Evolutionary conservation across 2,113 vertebrate genomes (phyloP), one percentile per base, ranked within the genome.

Genomic region (Centropus bengalensis): DNA sequence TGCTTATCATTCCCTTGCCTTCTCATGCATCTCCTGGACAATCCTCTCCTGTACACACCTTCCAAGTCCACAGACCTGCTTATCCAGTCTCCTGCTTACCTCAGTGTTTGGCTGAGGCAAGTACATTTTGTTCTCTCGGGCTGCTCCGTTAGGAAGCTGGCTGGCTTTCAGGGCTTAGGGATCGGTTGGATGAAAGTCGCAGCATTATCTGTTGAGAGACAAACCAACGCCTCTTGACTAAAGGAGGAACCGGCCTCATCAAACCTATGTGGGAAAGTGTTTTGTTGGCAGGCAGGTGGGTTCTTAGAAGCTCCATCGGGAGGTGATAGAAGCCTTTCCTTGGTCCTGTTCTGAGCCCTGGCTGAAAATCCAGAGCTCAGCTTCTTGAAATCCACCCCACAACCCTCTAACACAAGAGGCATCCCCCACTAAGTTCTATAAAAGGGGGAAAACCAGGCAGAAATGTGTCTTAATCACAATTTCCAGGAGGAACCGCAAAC

Each of bases 71-170:
- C 68, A 88, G 89, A 89, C 79, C 91, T 93, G 89, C 79, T 94
- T 40, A 77, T 66, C 94, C 87, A 93, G 78, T 91, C 80, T 88
- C 49, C n/a, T 47, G 75, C 81, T 96, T 85, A 67, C 79, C 67
- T 89, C 79, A 81, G 33, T 12, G 22, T 75, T 92, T 77, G 69
- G 59, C 84, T 94, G 67, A 88, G 55, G 74, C 80, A 44, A 63
- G 78, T 24, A 89, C 55, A 19, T 19, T 63, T 82, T 88, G 89
- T 96, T 93, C 89, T 82, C n/a, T 59, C 0, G 0, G 26, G 76
- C 32, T 71, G 92, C 94, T 82, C 94, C 0, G 0, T 91, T 95
- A 78, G 79, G 59, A 80, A 89, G 56, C 52, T 97, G 89, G 55
- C 82, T 88, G 79, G 10, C 68, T 95, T 88, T 93, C 89, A 91